Evolutionary conservation across 1,140 invertebrate species (phyloP).

Genomic region (Micrasema longulum): DNA sequence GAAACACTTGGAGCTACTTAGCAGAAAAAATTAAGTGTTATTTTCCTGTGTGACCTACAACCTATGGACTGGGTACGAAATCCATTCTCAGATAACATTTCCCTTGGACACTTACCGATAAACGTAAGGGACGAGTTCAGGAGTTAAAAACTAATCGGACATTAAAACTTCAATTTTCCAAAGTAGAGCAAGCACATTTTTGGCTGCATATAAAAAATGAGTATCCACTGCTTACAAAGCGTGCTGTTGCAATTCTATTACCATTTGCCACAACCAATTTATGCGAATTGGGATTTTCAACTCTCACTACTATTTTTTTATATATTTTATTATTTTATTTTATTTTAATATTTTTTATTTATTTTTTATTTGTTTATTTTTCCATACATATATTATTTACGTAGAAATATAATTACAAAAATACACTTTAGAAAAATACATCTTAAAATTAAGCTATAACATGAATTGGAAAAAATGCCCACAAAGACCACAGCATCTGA

Average conservation of each 20-base stretch:
- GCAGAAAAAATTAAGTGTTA: constrained; percentile 3
- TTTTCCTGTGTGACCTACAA: constrained; percentile 1
- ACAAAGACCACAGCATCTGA: too few species aligned
- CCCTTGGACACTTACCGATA: constrained; percentile 9
- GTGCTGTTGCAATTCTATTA: constrained; percentile 55
- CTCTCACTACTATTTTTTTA: too few species aligned
- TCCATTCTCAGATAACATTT: background rate
- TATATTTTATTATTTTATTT: too few species aligned
- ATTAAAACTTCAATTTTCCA: background rate
- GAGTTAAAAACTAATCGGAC: background rate
- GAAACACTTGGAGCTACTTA: constrained; percentile 15
- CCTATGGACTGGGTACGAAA: constrained; percentile 16
- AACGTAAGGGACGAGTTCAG: background rate
- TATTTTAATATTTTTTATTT: too few species aligned
- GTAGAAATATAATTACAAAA: too few species aligned
- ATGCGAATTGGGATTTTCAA: too few species aligned
- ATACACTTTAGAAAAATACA: too few species aligned
- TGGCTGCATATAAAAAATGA: constrained; percentile 34
- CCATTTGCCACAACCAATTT: constrained; percentile 57
- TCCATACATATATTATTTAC: too few species aligned
- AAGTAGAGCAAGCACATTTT: constrained; percentile 4
- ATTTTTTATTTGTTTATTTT: too few species aligned
- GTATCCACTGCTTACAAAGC: constrained; percentile 38
- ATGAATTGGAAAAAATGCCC: too few species aligned
- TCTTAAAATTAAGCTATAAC: too few species aligned